phyloP scores from a whole-genome alignment of 2,888 invertebrate genomes.

The Drosophila mayaguana region DNA sequence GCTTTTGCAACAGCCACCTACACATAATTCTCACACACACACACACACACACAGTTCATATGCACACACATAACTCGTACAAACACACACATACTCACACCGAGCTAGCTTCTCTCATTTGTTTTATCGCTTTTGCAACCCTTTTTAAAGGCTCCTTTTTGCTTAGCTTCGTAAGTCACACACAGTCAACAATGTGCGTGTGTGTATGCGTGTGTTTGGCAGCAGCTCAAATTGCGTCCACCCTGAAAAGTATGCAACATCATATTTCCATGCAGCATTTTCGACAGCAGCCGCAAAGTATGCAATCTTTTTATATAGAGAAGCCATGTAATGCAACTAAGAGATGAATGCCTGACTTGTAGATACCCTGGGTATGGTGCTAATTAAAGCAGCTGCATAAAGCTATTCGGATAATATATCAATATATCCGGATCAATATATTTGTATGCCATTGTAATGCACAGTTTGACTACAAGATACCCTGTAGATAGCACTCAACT shows the following conservation, averaged over 20 bases:
- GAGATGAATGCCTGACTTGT: background rate
- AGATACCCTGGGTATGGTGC: background rate
- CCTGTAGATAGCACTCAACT: background rate
- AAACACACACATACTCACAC: background rate
- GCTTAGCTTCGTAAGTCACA: conserved; percentile 4
- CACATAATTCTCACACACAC: background rate
- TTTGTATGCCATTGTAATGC: background rate
- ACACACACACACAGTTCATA: background rate
- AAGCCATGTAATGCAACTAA: background rate
- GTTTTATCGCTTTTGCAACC: conserved; percentile 44
- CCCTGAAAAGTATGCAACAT: conserved; percentile 35
- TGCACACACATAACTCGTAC: background rate
- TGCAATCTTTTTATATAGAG: conserved; percentile 13
- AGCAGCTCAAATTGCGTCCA: conserved; percentile 23
- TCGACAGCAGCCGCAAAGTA: conserved; percentile 35
- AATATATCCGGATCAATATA: too few species aligned
- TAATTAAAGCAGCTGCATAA: background rate
- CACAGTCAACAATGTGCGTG: background rate
- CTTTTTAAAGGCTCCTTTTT: conserved; percentile 19
- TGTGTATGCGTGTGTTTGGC: background rate
- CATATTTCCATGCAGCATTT: conserved; percentile 4
- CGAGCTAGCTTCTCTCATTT: background rate
- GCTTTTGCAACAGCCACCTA: conserved; percentile 23
- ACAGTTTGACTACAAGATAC: background rate
- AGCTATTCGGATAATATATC: background rate